phyloP scores from a whole-genome alignment of 1,140 invertebrate species.

The Musca domestica region DNA sequence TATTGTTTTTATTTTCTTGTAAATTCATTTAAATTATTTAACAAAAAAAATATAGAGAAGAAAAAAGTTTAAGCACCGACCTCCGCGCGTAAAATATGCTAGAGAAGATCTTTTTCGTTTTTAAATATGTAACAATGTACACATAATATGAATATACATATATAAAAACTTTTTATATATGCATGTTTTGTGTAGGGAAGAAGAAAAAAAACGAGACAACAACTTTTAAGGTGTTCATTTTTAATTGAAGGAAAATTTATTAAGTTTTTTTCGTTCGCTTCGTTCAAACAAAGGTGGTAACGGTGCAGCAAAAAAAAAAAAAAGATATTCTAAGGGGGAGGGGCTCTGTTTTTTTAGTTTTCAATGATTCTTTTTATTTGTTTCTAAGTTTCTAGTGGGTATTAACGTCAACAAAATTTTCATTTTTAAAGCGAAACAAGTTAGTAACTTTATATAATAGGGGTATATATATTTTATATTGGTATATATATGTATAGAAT shows the following conservation, averaged over 20 bases:
- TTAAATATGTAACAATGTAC: too few species aligned
- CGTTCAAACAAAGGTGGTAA: constrained; percentile 48
- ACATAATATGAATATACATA: too few species aligned
- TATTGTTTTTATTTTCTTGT: constrained; percentile 24
- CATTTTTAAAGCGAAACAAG: background rate
- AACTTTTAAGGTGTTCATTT: background rate
- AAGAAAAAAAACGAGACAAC: background rate
- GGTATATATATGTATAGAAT: background rate
- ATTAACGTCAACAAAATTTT: constrained; percentile 12
- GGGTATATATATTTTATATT: background rate
- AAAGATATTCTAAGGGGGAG: background rate
- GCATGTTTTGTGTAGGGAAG: too few species aligned
- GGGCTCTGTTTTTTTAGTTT: background rate
- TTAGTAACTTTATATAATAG: constrained; percentile 14
- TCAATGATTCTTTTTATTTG: constrained; percentile 4
- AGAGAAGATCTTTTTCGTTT: constrained; percentile 52
- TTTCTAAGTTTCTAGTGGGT: background rate
- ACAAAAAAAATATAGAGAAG: background rate
- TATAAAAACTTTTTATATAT: too few species aligned
- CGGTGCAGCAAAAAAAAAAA: constrained; percentile 35
- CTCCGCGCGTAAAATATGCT: constrained; percentile 49
- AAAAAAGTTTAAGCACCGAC: constrained; percentile 37
- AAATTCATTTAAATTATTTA: constrained; percentile 22
- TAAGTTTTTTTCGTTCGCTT: constrained; percentile 29
- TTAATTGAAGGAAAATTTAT: constrained; percentile 6